Percentiles rank a stretch among this genome's conserved stretches.
phyloP scores from a whole-genome alignment of 2,888 invertebrate species.

The Agelastica alni region DNA sequence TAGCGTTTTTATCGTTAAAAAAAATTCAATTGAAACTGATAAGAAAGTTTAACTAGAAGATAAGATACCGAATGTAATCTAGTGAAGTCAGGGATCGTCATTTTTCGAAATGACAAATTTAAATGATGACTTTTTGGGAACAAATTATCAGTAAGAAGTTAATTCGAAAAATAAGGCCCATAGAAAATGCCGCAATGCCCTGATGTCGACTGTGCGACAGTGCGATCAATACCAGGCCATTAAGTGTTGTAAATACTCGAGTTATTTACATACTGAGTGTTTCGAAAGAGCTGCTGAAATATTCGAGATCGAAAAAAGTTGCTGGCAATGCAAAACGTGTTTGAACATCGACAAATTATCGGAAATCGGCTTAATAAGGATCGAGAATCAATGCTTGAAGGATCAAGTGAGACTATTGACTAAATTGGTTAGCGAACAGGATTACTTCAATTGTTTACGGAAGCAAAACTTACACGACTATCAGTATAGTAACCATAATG shows the following conservation, averaged over 20 bases:
- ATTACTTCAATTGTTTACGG: conserved; percentile 39
- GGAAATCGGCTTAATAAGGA: conserved; percentile 32
- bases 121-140: conserved; percentile 30
- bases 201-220: conserved; percentile 35
- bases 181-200: neutral
- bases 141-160: conserved; percentile 21
- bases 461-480: conserved; percentile 31
- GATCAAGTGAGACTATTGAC: conserved; percentile 38
- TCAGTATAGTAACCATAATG: too few relatives aligned
- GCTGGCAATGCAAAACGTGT: conserved; percentile 39
- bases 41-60: conserved; percentile 11
- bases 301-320: conserved; percentile 33
- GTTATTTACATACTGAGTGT: conserved; percentile 39
- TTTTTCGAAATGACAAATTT: conserved; percentile 9
- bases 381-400: conserved; percentile 38
- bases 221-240: conserved; percentile 37
- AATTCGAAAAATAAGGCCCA: conserved; percentile 2
- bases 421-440: conserved; percentile 39
- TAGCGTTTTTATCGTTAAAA: too few relatives aligned
- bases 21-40: conserved; percentile 16
- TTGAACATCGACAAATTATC: conserved; percentile 25
- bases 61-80: conserved; percentile 17
- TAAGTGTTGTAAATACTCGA: conserved; percentile 36
- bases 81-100: neutral
- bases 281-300: conserved; percentile 37